Base-by-base conservation (phyloP, 53 echinoderm and acorn worm genomes). In the Hippasteria phrygiana region DNA sequence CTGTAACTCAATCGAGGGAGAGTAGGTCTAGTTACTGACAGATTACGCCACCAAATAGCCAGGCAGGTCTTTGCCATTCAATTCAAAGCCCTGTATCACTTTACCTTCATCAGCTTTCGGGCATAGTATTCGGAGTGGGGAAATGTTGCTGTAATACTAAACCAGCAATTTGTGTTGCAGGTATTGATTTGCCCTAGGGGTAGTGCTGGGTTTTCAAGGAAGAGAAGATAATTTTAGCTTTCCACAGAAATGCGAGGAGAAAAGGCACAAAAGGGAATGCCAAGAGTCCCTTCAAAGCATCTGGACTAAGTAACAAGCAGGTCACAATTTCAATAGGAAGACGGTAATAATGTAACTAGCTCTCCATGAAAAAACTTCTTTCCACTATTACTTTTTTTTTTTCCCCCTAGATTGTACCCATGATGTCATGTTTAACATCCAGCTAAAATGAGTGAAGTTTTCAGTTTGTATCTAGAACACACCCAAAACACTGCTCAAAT, bases 121-220 rank as follows among this genome's bases (percentile, higher is more conserved):
- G 71, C 73, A 40, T 38, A 55, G 89, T 89, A 79, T 70, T 79
- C 76, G 51, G 71, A 56, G 56, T 81, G 66, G 81, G 81, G 81
- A 81, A 81, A 81, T 81, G 81, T 81, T 73, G 78, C 89, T 70
- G 89, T 71, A 89, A 89, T 71, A 70, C 80, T 65, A 89, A 89
- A 89, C 89, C 89, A 89, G 89, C 89, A 78, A 89, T 89, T 89
- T 89, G 89, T 89, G 89, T 89, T 78, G 71, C 79, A 31, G 54
- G 77, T 79, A 89, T 89, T 89, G 89, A 89, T 89, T 89, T 71
- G 71, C 53, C 89, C 89, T 51, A 71, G 34, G 70, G 80, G 76
- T 12, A 71, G 80, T 63, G 81, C 55, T 33, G 78, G 78, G 47
- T 75, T 88, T 88, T 88, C 71, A 47, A 50, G 41, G 51, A 77